These are phyloP conservation scores for Eupithecia tripunctaria DNA, from an alignment of 2,888 invertebrate species.

Conservation along the genomic window DNA sequence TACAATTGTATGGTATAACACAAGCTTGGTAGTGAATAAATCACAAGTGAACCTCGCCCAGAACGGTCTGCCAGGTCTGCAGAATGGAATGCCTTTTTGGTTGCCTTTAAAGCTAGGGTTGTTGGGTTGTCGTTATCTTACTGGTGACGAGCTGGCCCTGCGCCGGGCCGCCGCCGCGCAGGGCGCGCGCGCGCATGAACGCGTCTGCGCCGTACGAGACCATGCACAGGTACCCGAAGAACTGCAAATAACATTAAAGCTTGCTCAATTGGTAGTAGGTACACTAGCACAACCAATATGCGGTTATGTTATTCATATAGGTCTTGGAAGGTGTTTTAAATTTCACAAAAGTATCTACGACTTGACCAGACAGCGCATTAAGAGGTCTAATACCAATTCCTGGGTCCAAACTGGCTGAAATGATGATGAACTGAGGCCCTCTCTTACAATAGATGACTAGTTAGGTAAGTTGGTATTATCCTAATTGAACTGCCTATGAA, in stretches of 20 bases:
- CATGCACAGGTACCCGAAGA: slow-evolving; percentile 94
- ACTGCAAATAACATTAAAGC: slow-evolving; percentile 78
- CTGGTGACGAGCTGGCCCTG: slow-evolving; percentile 85
- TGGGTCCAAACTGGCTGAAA: background rate
- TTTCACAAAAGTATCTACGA: background rate
- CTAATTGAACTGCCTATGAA: no score
- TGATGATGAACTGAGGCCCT: background rate
- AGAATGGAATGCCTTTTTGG: no score
- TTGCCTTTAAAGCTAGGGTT: background rate
- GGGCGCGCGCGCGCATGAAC: slow-evolving; percentile 86
- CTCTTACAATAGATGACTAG: no score
- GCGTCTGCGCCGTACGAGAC: slow-evolving; percentile 91
- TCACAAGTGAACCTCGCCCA: no score
- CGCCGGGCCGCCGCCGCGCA: slow-evolving; percentile 87
- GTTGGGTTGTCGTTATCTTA: background rate
- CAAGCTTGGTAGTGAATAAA: no score
- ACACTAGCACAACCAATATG: background rate
- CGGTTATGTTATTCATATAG: background rate
- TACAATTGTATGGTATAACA: background rate
- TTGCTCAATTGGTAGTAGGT: background rate
- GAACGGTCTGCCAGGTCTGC: no score
- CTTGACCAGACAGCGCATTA: no score
- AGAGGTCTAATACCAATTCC: background rate
- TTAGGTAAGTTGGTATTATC: no score
- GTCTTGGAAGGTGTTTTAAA: background rate